Evolutionary conservation across 2,113 vertebrate genomes (phyloP).

Genomic region (Ginglymostoma cirratum): DNA sequence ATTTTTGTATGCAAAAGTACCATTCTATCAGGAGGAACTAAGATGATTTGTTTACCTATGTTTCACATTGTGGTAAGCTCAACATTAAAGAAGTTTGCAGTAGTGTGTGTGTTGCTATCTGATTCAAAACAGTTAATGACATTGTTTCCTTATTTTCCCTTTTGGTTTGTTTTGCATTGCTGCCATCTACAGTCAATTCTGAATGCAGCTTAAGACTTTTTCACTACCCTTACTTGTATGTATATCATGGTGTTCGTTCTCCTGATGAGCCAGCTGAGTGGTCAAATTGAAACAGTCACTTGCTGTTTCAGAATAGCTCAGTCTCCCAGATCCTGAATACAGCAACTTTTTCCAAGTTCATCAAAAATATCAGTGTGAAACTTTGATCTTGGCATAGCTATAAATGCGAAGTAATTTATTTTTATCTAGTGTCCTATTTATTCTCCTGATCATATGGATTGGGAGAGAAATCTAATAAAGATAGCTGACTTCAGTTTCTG

Average conservation of each 20-base stretch:
- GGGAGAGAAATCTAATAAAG: too few species aligned
- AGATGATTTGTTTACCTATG: background rate
- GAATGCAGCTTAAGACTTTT: background rate
- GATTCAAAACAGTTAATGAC: background rate
- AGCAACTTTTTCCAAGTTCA: too few species aligned
- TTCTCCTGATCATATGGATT: too few species aligned
- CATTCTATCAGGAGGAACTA: background rate
- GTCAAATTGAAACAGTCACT: background rate
- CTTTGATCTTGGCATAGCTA: too few species aligned
- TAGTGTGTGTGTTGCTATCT: background rate
- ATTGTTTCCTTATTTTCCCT: background rate
- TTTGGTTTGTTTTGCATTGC: background rate
- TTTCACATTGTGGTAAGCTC: background rate
- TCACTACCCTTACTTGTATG: background rate
- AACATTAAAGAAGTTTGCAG: background rate
- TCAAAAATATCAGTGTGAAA: too few species aligned
- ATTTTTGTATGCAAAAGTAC: background rate
- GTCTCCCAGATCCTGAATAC: too few species aligned
- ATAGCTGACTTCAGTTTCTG: too few species aligned
- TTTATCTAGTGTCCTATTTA: too few species aligned
- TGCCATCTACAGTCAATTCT: constrained; percentile 1
- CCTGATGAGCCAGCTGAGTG: background rate
- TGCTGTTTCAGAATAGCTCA: too few species aligned
- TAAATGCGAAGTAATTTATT: too few species aligned
- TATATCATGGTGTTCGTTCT: background rate